Conservation (phyloP, 2,797 vertebrate species). For the Forpus xanthops region DNA sequence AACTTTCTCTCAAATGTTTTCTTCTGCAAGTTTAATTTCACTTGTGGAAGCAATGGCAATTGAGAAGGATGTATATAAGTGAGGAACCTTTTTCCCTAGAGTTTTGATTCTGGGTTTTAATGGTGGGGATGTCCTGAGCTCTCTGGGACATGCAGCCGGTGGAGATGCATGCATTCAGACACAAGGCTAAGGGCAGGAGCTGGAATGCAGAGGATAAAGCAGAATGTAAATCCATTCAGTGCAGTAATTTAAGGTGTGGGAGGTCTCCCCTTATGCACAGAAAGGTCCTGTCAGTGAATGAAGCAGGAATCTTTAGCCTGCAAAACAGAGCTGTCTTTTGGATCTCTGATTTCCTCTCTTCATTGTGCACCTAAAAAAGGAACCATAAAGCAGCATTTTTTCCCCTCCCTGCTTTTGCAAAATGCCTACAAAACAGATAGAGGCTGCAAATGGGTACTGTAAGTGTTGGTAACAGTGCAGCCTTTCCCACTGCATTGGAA, state of each 20-base stretch:
- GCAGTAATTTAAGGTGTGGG: constrained; percentile 56
- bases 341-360: constrained; percentile 30
- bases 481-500: background rate
- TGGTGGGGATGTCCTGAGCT: background rate
- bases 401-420: background rate
- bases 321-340: constrained; percentile 9
- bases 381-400: background rate
- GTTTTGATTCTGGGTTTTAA: background rate
- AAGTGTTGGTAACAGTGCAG: background rate
- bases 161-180: background rate
- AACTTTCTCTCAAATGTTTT: background rate
- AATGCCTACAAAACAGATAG: background rate
- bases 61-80: background rate
- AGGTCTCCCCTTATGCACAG: constrained; percentile 32
- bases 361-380: background rate
- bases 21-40: background rate
- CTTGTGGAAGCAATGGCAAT: background rate
- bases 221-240: constrained; percentile 50
- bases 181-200: constrained; percentile 51
- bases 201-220: constrained; percentile 64
- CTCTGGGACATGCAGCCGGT: background rate
- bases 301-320: constrained; percentile 7
- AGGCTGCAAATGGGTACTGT: background rate
- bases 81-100: background rate
- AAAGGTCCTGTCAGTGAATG: constrained; percentile 53